These are phyloP conservation scores for Magallana angulata DNA, from an alignment of 1,140 invertebrate species.

Conservation along the genomic window DNA sequence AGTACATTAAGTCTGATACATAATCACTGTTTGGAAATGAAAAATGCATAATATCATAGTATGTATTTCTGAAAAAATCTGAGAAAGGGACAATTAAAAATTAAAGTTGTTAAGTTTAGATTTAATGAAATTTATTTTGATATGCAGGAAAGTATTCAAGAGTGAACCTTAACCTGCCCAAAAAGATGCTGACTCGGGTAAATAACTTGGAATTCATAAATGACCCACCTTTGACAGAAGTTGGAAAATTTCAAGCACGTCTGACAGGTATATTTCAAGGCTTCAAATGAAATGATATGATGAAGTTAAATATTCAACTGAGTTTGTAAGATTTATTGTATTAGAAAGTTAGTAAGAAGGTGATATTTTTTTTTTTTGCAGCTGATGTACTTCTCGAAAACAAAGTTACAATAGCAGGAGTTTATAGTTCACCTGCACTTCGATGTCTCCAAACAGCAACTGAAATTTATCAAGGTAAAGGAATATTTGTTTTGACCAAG, in stretches of 20 bases:
- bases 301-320: too few relatives aligned
- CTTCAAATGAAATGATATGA: too few relatives aligned
- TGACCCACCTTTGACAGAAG: conserved; percentile 92
- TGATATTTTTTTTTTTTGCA: conserved; percentile 68
- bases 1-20: neutral
- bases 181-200: conserved; percentile 82
- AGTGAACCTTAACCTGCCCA: conserved; percentile 93
- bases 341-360: too few relatives aligned
- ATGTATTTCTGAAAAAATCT: neutral
- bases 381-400: conserved; percentile 84
- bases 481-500: neutral
- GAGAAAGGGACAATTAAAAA: too few relatives aligned
- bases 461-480: conserved; percentile 80
- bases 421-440: conserved; percentile 91
- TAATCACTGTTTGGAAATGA: neutral
- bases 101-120: too few relatives aligned
- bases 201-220: conserved; percentile 86
- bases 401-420: conserved; percentile 85
- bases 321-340: too few relatives aligned
- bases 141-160: conserved; percentile 65
- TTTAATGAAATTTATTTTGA: too few relatives aligned
- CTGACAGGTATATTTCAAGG: conserved; percentile 83
- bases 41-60: neutral
- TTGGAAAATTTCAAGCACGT: conserved; percentile 81
- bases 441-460: conserved; percentile 94